Evolutionary conservation across 2,888 invertebrate species (phyloP).

Genomic region (Ditylenchus weischeri): DNA sequence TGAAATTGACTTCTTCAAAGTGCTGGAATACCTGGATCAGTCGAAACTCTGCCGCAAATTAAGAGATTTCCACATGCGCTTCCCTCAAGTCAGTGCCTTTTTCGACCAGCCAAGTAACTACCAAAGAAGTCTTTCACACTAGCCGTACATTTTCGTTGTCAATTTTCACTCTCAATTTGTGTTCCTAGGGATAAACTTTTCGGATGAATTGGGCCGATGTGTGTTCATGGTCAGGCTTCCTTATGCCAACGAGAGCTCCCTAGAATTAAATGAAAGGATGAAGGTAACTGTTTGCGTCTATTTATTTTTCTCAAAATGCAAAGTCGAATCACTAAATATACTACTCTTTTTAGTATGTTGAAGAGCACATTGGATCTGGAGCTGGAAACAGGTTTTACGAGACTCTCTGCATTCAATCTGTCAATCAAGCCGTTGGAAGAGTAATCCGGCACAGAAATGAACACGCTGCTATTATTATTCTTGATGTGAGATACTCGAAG

Average conservation of each 20-base stretch:
- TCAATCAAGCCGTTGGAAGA: constrained; percentile 88
- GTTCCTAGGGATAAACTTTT: constrained; percentile 75
- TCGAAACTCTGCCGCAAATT: constrained; percentile 48
- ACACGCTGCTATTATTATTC: constrained; percentile 81
- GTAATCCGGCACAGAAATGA: constrained; percentile 88
- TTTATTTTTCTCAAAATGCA: background rate
- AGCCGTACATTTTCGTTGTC: no score
- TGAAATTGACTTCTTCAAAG: constrained; percentile 46
- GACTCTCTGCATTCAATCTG: constrained; percentile 63
- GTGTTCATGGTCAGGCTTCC: constrained; percentile 92
- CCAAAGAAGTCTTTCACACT: background rate
- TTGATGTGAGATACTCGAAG: constrained; percentile 74
- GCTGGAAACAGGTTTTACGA: constrained; percentile 27
- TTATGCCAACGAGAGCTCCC: constrained; percentile 75
- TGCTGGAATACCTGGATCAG: constrained; percentile 44
- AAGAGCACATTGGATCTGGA: constrained; percentile 22
- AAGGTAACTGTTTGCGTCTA: constrained; percentile 26
- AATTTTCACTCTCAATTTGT: background rate
- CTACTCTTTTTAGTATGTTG: constrained; percentile 22
- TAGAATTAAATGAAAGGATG: constrained; percentile 67
- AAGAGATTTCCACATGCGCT: constrained; percentile 38
- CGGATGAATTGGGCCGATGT: constrained; percentile 83
- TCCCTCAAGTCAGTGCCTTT: background rate
- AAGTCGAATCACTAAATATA: constrained; percentile 59
- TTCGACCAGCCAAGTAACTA: no score